A percentile compares a stretch with the other conserved stretches of the same genome.
These are phyloP conservation scores for Drosophila jambulina DNA, from an alignment of 1,140 invertebrate genomes.

Conservation along the genomic window DNA sequence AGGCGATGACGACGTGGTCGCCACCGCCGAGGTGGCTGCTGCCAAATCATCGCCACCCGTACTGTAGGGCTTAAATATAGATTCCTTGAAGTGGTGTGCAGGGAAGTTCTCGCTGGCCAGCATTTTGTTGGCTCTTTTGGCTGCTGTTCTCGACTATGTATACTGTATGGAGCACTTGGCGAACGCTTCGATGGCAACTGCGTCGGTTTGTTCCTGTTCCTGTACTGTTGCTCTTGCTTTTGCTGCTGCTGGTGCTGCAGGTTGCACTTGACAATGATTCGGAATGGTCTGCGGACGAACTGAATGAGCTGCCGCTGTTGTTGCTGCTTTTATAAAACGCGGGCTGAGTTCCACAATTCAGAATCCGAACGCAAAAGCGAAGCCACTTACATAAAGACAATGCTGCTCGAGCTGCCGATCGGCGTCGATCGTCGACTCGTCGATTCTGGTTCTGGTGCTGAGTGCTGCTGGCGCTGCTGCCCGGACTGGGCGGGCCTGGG, in stretches of 20 bases:
- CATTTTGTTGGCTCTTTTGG: constrained; percentile 71
- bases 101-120: constrained; percentile 78
- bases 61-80: constrained; percentile 83
- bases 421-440: constrained; percentile 14
- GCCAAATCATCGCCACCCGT: constrained; percentile 67
- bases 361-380: constrained; percentile 28
- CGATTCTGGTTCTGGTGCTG: constrained; percentile 22
- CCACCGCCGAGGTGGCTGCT: constrained; percentile 37
- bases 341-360: constrained; percentile 33
- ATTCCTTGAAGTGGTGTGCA: constrained; percentile 76
- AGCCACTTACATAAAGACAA: constrained; percentile 55
- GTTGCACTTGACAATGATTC: constrained; percentile 72
- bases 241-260: constrained; percentile 32
- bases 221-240: constrained; percentile 13
- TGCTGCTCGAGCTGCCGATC: constrained; percentile 34
- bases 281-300: constrained; percentile 66
- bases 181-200: constrained; percentile 8
- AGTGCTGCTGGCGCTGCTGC: neutral
- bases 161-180: constrained; percentile 33
- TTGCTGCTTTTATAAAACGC: constrained; percentile 80
- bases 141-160: constrained; percentile 33
- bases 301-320: constrained; percentile 68
- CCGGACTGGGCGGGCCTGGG: constrained; percentile 4
- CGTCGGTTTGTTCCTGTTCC: constrained; percentile 4
- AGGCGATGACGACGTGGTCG: constrained; percentile 55